A percentile compares a stretch with the other conserved stretches of the same genome.
phyloP scores from a whole-genome alignment of 2,888 invertebrate species.

The Drosophila austrosaltans region DNA sequence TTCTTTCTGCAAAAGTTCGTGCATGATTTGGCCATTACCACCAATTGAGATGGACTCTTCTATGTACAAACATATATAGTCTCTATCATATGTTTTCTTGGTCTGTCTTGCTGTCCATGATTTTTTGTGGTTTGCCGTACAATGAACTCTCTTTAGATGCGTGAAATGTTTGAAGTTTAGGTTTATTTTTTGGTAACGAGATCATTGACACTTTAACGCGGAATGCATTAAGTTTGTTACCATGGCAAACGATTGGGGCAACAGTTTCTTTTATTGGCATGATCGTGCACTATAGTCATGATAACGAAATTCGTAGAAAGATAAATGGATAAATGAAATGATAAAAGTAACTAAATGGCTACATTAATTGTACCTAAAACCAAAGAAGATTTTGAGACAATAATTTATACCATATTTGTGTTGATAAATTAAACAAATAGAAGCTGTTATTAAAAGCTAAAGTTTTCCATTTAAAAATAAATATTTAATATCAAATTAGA shows the following conservation, averaged over 20 bases:
- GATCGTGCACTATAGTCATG: constrained; percentile 77
- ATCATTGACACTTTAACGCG: constrained; percentile 80
- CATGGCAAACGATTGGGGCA: constrained; percentile 60
- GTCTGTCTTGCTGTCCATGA: constrained; percentile 18
- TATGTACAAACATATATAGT: constrained; percentile 45
- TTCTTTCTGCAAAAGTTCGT: constrained; percentile 76
- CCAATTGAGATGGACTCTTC: constrained; percentile 40
- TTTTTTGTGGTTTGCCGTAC: constrained; percentile 50
- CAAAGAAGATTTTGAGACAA: not conserved
- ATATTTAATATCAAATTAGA: too few species aligned
- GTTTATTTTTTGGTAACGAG: constrained; percentile 63
- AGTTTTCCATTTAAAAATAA: too few species aligned
- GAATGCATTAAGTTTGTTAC: constrained; percentile 80
- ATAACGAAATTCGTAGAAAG: constrained; percentile 72
- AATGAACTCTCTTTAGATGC: constrained; percentile 65
- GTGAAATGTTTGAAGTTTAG: constrained; percentile 73
- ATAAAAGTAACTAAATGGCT: constrained; percentile 31
- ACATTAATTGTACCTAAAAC: constrained; percentile 7
- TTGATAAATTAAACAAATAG: too few species aligned
- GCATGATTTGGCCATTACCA: constrained; percentile 76
- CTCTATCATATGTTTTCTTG: constrained; percentile 37
- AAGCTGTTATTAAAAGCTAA: too few species aligned
- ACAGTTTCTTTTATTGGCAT: constrained; percentile 70
- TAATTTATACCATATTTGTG: too few species aligned
- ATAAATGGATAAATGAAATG: constrained; percentile 31